A percentile compares a stretch with the other conserved stretches of the same genome.
Evolutionary conservation across 1,140 invertebrate genomes (phyloP).

Genomic region (Epicauta chinensis): DNA sequence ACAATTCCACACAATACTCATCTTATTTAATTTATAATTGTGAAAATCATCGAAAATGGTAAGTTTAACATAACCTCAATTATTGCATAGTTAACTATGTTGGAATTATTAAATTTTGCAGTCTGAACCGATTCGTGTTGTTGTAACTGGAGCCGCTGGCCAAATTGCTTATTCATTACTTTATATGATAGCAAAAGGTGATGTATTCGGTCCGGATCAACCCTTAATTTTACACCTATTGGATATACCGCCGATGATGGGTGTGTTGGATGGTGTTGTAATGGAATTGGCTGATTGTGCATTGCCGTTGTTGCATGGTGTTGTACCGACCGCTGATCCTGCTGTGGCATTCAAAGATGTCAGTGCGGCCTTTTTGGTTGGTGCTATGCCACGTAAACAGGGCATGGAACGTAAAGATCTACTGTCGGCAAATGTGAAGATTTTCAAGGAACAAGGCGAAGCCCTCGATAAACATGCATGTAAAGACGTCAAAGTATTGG

Average conservation of each 20-base stretch:
- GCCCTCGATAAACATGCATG: conserved; percentile 89
- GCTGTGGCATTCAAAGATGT: conserved; percentile 91
- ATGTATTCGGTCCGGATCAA: conserved; percentile 92
- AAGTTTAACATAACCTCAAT: background rate
- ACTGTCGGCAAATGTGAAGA: conserved; percentile 93
- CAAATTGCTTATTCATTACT: conserved; percentile 98
- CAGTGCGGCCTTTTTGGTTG: conserved; percentile 96
- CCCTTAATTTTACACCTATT: conserved; percentile 85
- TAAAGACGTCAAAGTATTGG: conserved; percentile 92
- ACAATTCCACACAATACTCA: no score
- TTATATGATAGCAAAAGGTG: conserved; percentile 89
- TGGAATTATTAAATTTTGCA: conserved; percentile 39
- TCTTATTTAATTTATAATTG: no score
- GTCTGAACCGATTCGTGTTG: conserved; percentile 81
- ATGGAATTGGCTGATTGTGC: conserved; percentile 98
- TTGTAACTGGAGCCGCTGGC: conserved; percentile 96
- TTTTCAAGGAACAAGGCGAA: conserved; percentile 94
- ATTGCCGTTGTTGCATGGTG: conserved; percentile 77
- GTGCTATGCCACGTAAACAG: conserved; percentile 96
- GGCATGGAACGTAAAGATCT: conserved; percentile 99
- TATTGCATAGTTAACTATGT: no score
- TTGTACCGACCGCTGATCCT: conserved; percentile 83
- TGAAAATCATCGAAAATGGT: background rate
- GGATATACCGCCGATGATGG: conserved; percentile 94
- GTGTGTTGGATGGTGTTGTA: conserved; percentile 89